Evolutionary conservation across 2,888 invertebrate genomes (phyloP), one percentile per base, ranked within the genome.

Genomic region (Boloria euphrosyne): DNA sequence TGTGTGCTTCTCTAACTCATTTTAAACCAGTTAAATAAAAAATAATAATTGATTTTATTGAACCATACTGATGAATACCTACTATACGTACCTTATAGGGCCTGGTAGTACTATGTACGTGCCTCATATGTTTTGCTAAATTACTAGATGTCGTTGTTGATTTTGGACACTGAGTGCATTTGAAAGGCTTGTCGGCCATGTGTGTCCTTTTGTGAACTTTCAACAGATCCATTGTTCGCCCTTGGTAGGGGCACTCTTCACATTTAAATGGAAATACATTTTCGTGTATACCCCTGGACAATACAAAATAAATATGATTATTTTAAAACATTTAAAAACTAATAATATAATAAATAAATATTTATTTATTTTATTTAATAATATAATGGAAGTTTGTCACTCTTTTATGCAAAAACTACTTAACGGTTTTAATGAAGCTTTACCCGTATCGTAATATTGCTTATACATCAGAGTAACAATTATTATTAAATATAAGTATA

Each of bases 241-340:
- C 91, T 75, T 83, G 83, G 73, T 91, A 91, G 0, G 90, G 89
- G 67, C 91, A 91, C 49, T 78, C 75, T 16, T 90, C 89, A 69
- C 91, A 91, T 78, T 89, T 89, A 75, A 78, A 90, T 3, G 91
- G 91, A 71, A 91, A 91, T 54, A 88, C 73, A 65, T 89, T 86
- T 72, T 86, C 84, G 66, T 91, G 91, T 55, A 76, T 87, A 44
- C 78, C 79, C 81, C 87, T 87, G 73, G 1, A 73, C 75, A 68
- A 16, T 16, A 38, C 2, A 2, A 38, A 10, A 38, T 2, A 2
- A 38, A 38, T 10, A 38, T 10, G 3, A 2, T 10, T 1, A 38
- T 38, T 38, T 38, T 38, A 38, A 38, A 38, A 38, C 31, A 38
- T 47, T 47, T 3, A 47, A 47, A n/a, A 10, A 5, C 31, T 46